A percentile compares a stretch with the other conserved stretches of the same genome.
Conservation (phyloP, 2,113 vertebrate species). For the Setophaga petechia region DNA sequence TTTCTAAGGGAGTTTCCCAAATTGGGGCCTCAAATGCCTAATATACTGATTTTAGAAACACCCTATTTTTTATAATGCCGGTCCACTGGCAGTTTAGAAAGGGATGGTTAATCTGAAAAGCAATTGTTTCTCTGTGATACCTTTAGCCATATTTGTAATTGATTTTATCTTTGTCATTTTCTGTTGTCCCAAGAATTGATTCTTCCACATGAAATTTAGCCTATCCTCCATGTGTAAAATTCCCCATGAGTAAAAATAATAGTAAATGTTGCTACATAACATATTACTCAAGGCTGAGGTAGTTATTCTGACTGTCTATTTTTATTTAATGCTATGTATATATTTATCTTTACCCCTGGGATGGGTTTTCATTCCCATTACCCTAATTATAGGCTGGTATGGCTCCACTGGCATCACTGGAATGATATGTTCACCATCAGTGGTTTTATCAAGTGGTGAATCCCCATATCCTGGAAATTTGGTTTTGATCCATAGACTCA, state of each 20-base stretch:
- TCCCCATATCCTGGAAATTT: background rate
- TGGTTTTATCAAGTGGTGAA: background rate
- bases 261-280: conserved; percentile 20
- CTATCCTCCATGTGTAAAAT: conserved; percentile 5
- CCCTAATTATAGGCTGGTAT: background rate
- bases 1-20: background rate
- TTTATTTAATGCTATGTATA: conserved; percentile 54
- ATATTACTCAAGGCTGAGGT: background rate
- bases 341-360: conserved; percentile 4
- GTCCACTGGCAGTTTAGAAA: background rate
- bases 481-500: background rate
- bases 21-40: background rate
- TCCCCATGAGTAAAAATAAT: conserved; percentile 31
- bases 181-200: conserved; percentile 24
- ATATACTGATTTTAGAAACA: conserved; percentile 7
- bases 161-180: conserved; percentile 33
- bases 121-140: conserved; percentile 37
- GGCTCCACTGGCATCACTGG: background rate
- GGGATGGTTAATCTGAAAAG: background rate
- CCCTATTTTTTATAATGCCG: background rate
- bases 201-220: conserved; percentile 21
- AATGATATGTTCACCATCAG: background rate
- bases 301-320: conserved; percentile 20
- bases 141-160: conserved; percentile 23
- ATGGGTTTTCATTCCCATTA: conserved; percentile 17